phyloP scores from a whole-genome alignment of 1,140 invertebrate genomes.

The Procambarus virginalis region DNA sequence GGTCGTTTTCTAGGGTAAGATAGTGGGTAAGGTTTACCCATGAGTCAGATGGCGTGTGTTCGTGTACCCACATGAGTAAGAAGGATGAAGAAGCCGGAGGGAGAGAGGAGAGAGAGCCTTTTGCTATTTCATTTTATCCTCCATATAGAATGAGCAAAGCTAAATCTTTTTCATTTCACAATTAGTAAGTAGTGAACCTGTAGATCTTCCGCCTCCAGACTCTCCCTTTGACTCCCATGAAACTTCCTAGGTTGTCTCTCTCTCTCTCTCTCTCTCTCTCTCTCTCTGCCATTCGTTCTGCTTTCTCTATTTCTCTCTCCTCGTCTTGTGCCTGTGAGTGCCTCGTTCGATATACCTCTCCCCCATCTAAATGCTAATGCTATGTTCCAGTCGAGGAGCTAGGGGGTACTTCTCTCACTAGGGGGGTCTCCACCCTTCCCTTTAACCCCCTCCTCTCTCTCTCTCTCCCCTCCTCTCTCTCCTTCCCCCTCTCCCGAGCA shows the following conservation, averaged over 20 bases:
- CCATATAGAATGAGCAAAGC: no score
- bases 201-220: no score
- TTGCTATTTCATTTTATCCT: no score
- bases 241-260: neutral
- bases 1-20: no score
- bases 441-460: neutral
- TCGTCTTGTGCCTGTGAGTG: neutral
- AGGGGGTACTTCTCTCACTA: neutral
- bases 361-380: conserved; percentile 13
- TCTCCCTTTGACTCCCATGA: neutral
- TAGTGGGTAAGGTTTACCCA: no score
- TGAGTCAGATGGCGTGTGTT: no score
- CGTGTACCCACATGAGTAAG: no score
- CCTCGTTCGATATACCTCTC: neutral
- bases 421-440: neutral
- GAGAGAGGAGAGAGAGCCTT: no score
- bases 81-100: no score
- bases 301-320: neutral
- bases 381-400: neutral
- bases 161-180: no score
- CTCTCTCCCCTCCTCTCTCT: neutral
- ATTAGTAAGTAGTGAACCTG: no score
- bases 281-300: neutral
- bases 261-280: neutral
- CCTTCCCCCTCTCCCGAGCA: neutral